These are phyloP conservation scores for Grantiella picta DNA, from an alignment of 2,113 vertebrate genomes.

Conservation along the genomic window DNA sequence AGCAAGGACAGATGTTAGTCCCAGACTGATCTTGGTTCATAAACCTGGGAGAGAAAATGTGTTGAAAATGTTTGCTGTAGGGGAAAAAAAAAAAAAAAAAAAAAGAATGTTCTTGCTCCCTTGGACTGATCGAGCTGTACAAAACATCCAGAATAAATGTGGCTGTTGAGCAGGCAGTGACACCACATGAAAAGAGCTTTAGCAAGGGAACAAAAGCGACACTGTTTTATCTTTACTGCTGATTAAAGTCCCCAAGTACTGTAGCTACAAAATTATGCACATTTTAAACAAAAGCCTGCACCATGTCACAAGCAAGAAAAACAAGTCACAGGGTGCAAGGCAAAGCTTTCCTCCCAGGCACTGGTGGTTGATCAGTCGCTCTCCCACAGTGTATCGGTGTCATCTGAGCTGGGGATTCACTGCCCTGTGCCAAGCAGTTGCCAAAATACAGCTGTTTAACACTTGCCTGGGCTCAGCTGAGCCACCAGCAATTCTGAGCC, in stretches of 20 bases:
- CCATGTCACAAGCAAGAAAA: neutral
- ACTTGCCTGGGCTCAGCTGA: neutral
- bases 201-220: neutral
- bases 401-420: neutral
- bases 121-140: neutral
- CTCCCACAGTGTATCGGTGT: neutral
- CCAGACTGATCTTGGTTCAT: fast-evolving
- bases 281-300: conserved; percentile 8
- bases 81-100: neutral
- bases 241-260: neutral
- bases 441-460: neutral
- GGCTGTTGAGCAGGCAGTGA: neutral
- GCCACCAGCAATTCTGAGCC: neutral
- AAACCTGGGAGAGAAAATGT: neutral
- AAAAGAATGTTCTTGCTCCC: neutral
- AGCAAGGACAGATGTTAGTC: neutral
- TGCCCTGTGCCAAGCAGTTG: neutral
- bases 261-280: conserved; percentile 13
- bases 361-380: neutral
- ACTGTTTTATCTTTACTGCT: neutral
- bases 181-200: neutral
- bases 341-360: neutral
- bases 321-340: neutral
- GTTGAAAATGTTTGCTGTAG: neutral
- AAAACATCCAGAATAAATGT: neutral